A percentile compares a stretch with the other conserved stretches of the same genome.
Conservation (phyloP, 2,888 invertebrate species). For the Alitta virens region DNA sequence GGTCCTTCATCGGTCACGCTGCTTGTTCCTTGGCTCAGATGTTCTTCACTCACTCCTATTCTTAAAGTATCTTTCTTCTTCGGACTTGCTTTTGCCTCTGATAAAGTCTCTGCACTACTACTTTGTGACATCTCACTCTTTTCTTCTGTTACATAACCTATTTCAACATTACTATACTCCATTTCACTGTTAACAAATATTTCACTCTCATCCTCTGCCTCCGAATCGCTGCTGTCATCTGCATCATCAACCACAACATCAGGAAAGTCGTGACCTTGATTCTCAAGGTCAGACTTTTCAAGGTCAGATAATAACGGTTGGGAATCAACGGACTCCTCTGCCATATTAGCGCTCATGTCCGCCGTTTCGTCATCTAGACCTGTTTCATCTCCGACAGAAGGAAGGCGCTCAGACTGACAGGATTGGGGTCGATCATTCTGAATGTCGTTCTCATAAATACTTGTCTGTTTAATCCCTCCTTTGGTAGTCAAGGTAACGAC, state of each 20-base stretch:
- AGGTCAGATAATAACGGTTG: conserved; percentile 3
- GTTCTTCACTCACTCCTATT: conserved; percentile 36
- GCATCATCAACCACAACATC: not conserved
- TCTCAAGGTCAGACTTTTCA: not conserved
- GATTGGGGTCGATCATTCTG: not conserved
- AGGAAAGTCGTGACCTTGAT: not conserved
- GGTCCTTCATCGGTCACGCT: not conserved
- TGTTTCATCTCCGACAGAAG: conserved; percentile 40
- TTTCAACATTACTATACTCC: conserved; percentile 51
- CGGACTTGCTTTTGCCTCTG: conserved; percentile 33
- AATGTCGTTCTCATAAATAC: conserved; percentile 38
- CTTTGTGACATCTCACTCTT: conserved; percentile 42
- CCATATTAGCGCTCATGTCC: conserved; percentile 22
- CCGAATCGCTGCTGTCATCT: not conserved
- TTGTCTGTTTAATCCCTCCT: conserved; percentile 50
- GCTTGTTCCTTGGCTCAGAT: conserved; percentile 37
- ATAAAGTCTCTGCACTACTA: conserved; percentile 47
- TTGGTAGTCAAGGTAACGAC: conserved; percentile 62
- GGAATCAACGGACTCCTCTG: not conserved
- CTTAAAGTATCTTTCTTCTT: conserved; percentile 9
- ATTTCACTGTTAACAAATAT: conserved; percentile 36
- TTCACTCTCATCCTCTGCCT: not conserved
- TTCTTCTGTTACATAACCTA: conserved; percentile 48
- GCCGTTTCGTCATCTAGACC: conserved; percentile 49
- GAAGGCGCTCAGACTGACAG: conserved; percentile 10